Conservation (phyloP, 2,113 vertebrate species). For the Brevimyrus niger region DNA sequence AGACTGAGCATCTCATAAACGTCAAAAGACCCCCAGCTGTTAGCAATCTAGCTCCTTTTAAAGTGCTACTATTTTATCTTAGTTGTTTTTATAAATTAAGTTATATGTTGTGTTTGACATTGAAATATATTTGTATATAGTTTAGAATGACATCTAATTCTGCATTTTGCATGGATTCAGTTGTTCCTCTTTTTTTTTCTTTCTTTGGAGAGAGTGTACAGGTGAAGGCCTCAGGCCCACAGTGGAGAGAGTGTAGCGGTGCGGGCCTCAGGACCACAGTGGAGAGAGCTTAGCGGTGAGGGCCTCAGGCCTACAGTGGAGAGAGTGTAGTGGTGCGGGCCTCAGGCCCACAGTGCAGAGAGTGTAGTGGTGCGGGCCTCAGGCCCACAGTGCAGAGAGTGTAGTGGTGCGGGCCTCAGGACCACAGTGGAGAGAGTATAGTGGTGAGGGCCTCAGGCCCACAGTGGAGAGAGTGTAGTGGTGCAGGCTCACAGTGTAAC, state of each 20-base stretch:
- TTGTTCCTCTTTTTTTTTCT: slow-evolving; percentile 20
- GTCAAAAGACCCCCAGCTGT: neutral
- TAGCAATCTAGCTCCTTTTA: neutral
- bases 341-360: no score
- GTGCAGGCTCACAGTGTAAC: slow-evolving; percentile 25
- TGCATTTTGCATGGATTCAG: neutral
- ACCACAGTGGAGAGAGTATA: neutral
- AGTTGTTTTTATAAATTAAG: neutral
- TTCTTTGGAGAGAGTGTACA: neutral
- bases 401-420: neutral
- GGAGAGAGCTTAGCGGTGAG: no score
- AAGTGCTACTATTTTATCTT: no score
- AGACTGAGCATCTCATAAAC: neutral
- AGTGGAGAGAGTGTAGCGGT: neutral
- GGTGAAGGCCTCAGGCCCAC: no score
- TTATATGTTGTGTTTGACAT: neutral
- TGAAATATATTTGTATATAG: neutral
- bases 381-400: neutral
- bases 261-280: no score
- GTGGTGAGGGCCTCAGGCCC: slow-evolving; percentile 37
- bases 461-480: neutral
- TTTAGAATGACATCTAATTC: neutral
- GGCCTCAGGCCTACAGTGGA: no score
- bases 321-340: no score
- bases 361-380: no score